phyloP scores from a whole-genome alignment of 2,888 invertebrate species.

The Ophion ventricosus region DNA sequence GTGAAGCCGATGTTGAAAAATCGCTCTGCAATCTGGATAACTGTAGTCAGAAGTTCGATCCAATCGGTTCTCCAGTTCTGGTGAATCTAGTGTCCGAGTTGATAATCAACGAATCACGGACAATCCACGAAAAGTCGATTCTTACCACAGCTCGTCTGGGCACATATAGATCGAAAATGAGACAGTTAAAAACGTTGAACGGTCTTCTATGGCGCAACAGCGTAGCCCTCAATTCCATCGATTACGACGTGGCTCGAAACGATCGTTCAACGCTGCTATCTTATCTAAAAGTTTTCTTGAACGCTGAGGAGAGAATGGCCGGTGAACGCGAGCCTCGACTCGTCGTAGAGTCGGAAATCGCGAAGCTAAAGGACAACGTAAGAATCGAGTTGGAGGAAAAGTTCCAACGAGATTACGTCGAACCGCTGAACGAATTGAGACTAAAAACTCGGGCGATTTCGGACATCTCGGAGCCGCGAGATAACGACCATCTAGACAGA shows the following conservation, averaged over 20 bases:
- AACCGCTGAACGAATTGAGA: slow-evolving; percentile 61
- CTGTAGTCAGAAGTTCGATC: slow-evolving; percentile 27
- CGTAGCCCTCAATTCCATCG: slow-evolving; percentile 83
- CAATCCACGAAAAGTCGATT: slow-evolving; percentile 65
- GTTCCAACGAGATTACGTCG: slow-evolving; percentile 56
- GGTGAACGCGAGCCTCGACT: slow-evolving; percentile 23
- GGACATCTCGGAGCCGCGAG: slow-evolving; percentile 15
- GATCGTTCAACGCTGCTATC: slow-evolving; percentile 72
- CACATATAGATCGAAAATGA: slow-evolving; percentile 84
- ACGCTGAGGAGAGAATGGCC: slow-evolving; percentile 61
- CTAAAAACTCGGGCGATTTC: slow-evolving; percentile 30
- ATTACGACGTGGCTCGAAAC: slow-evolving; percentile 81
- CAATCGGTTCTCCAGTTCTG: slow-evolving; percentile 68
- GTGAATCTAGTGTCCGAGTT: slow-evolving; percentile 72
- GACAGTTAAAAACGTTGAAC: slow-evolving; percentile 84
- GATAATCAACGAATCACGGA: slow-evolving; percentile 68
- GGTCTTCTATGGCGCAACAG: slow-evolving; percentile 87
- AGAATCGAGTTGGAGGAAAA: slow-evolving; percentile 53
- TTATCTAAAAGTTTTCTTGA: slow-evolving; percentile 70
- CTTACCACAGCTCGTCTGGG: slow-evolving; percentile 83
- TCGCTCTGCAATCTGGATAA: slow-evolving; percentile 20
- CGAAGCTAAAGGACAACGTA: slow-evolving; percentile 23
- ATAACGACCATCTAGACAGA: slow-evolving; percentile 64
- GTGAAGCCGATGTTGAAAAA: slow-evolving; percentile 49
- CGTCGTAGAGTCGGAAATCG: slow-evolving; percentile 37